These are phyloP conservation scores for Pachyrhynchus sulphureomaculatus DNA, from an alignment of 1,140 invertebrate genomes.

Conservation along the genomic window DNA sequence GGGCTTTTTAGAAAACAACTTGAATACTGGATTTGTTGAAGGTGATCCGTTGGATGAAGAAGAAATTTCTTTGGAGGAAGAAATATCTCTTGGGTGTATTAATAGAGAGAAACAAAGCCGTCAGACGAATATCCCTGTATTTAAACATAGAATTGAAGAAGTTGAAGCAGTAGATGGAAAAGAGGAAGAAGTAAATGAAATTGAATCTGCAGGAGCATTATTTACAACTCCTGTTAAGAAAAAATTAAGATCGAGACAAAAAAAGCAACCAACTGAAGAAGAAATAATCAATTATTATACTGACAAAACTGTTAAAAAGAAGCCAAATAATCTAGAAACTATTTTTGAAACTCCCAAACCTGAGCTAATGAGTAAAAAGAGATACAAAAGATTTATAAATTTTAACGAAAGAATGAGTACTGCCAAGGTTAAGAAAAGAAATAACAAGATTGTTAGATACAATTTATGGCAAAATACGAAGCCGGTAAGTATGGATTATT, in stretches of 20 bases:
- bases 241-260: neutral
- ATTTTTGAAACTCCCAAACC: constrained; percentile 7
- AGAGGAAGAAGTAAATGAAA: neutral
- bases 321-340: constrained; percentile 1
- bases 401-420: constrained; percentile 10
- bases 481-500: constrained; percentile 5
- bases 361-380: neutral
- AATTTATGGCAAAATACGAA: neutral
- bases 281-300: constrained; percentile 6
- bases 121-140: neutral
- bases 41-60: no score
- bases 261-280: neutral
- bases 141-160: neutral
- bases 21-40: neutral
- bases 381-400: constrained; percentile 6
- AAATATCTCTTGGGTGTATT: neutral
- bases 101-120: neutral
- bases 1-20: neutral
- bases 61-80: no score
- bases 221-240: neutral
- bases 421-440: neutral
- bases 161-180: neutral
- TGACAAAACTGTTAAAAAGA: constrained; percentile 1
- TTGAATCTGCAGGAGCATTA: neutral
- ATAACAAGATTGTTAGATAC: neutral